phyloP scores from a whole-genome alignment of 2,888 invertebrate genomes.

The Drosophila subquinaria region DNA sequence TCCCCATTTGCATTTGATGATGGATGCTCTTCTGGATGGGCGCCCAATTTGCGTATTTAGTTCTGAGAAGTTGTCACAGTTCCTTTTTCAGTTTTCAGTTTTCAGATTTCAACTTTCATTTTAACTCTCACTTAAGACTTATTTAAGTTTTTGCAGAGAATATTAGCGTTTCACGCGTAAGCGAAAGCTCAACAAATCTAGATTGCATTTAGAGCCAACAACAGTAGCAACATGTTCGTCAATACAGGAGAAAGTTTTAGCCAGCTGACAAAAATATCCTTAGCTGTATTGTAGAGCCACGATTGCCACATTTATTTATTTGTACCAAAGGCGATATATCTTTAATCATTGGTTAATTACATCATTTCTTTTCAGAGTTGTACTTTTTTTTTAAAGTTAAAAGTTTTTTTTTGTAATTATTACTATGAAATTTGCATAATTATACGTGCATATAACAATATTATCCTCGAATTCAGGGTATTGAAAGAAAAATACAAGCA shows the following conservation, averaged over 20 bases:
- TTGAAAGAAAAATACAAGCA: too few relatives aligned
- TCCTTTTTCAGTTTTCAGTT: slow-evolving; percentile 11
- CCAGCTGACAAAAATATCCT: background rate
- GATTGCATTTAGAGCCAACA: background rate
- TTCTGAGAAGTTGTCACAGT: slow-evolving; percentile 28
- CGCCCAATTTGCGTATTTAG: slow-evolving; percentile 46
- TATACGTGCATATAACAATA: background rate
- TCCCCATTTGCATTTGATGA: slow-evolving; percentile 67
- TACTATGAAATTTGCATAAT: background rate
- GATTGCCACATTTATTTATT: too few relatives aligned
- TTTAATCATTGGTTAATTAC: too few relatives aligned
- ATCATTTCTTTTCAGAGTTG: too few relatives aligned
- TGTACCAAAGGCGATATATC: too few relatives aligned
- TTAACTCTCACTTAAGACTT: slow-evolving; percentile 12
- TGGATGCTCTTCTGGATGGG: slow-evolving; percentile 50
- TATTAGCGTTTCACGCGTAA: slow-evolving; percentile 2
- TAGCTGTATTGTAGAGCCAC: background rate
- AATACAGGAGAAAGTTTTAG: background rate
- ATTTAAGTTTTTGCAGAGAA: slow-evolving; percentile 9
- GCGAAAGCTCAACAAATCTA: background rate
- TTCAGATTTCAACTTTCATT: slow-evolving; percentile 13
- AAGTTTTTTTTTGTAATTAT: too few relatives aligned
- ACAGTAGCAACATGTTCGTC: background rate
- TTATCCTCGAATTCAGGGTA: too few relatives aligned
- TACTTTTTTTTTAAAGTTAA: too few relatives aligned